Base-by-base conservation (phyloP, 2,888 invertebrate genomes). In the Alsophila aescularia region DNA sequence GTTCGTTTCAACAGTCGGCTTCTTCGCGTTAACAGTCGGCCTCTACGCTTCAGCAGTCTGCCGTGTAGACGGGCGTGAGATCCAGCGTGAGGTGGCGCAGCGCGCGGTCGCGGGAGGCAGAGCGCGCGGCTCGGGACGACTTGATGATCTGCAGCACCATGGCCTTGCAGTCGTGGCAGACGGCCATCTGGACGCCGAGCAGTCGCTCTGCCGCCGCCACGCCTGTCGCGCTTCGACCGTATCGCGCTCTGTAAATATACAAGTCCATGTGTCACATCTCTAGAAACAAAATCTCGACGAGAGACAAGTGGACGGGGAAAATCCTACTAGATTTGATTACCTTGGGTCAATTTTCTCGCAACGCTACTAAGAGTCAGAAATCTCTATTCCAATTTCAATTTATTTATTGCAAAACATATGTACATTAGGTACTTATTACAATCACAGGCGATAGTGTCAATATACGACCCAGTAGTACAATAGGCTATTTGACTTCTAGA, bases 101-200 rank as follows among this genome's bases (percentile, higher is more conserved):
- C 66, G 96, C 95, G 80, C 96, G 95, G 92, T 96, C 96, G 69
- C 96, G 93, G 54, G 95, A 96, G 52, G 96, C 96, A 54, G 97
- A 95, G 72, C 97, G 94, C 60, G 95, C 95, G 54, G 95, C 96
- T 81, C 95, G 94, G 64, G 96, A 96, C 15, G 97, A 96, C 86
- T 97, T 95, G 80, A 98, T 98, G 81, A 98, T 98, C 90, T 98
- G 97, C 71, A 97, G 94, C 56, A 98, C 96, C 95, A 98, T 96
- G 58, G 96, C 95, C 82, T 97, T 97, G 92, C 98, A 98, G 92
- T 98, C 98, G 83, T 96, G 96, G 82, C 98, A 98, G 41, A 98
- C 97, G 59, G 96, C 95, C 95, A 98, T 97, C 77, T 96, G 94
- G 57, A 96, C 95, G 66, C 95, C 95, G 57, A 95, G 94, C 41